phyloP scores from a whole-genome alignment of 2,113 vertebrate species.

The Oriolus oriolus region DNA sequence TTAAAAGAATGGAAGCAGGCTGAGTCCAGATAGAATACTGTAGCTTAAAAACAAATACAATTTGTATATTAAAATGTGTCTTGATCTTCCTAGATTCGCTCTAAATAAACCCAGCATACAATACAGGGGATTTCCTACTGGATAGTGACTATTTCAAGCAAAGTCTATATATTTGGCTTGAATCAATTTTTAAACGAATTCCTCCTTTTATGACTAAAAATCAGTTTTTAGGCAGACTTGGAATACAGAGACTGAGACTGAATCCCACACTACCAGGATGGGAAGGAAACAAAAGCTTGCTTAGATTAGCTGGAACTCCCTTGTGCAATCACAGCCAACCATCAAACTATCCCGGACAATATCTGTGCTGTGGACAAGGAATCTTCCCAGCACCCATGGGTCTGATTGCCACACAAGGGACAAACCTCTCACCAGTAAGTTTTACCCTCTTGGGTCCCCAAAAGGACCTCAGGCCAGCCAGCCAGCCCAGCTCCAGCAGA shows the following conservation, averaged over 20 bases:
- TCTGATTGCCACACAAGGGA: neutral
- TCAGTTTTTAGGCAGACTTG: neutral
- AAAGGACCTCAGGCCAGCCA: neutral
- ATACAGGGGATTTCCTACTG: neutral
- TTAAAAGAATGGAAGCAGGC: slow-evolving; percentile 18
- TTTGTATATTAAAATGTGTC: slow-evolving; percentile 33
- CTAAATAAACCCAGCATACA: neutral
- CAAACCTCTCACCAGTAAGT: neutral
- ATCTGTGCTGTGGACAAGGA: neutral
- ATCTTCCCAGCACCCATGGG: neutral
- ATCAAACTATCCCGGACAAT: neutral
- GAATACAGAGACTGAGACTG: neutral
- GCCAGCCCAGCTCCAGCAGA: neutral
- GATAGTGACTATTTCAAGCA: neutral
- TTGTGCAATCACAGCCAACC: neutral
- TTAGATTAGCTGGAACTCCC: neutral
- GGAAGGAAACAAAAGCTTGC: neutral
- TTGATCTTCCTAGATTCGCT: neutral
- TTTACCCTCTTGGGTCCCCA: neutral
- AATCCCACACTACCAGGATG: neutral
- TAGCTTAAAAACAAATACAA: slow-evolving; percentile 40
- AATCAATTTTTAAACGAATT: neutral
- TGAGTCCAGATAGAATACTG: neutral
- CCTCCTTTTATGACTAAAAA: neutral
- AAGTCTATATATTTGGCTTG: neutral